Evolutionary conservation across 1,140 invertebrate genomes (phyloP), one percentile per base, ranked within the genome.

Genomic region (Brachionus plicatilis): DNA sequence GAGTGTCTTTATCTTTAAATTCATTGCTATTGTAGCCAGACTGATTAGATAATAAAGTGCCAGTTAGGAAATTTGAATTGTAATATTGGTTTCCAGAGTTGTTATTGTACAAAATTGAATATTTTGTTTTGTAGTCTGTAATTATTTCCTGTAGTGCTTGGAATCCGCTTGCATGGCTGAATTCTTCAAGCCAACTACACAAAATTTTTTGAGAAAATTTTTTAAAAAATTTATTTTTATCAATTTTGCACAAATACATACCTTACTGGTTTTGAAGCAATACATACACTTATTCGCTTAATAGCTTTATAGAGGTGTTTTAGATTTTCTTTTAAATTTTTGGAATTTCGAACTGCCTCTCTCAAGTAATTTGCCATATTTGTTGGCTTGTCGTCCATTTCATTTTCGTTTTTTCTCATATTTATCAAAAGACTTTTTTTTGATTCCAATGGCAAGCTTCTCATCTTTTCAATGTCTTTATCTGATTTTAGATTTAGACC

Each of bases 391-490:
- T 82, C 79, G 12, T 82, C 79, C 53, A 65, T 82, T 68, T 82
- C 79, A 14, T 65, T 82, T 17, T 82, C 79, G 45, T 82, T 82
- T 37, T 82, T 82, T 68, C 65, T 82, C 79, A 82, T 82, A 29
- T 82, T 82, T 41, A 82, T 68, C 3, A 82, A 24, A 11, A 82
- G 53, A 82, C 33, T 82, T 68, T 82, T 82, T 65, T 82, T 82
- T 14, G 20, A 37, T 47, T 65, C 53, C n/a, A 82, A 45, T 45
- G 79, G 79, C 11, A 82, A 27, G 20, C 37, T 65, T 68, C 79
- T 37, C 79, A 82, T 82, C 33, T 68, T 60, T 27, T 82, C 79
- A 60, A 82, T 65, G 24, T 82, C 79, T 60, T 65, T 68, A 17
- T 60, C 79, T 33, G 79, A 82, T 37, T 82, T 82, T 5, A 82